A percentile compares a stretch with the other conserved stretches of the same genome.
Conservation (phyloP, 37 sponge, comb jelly and placozoan genomes). For the Axinella damicornis region DNA sequence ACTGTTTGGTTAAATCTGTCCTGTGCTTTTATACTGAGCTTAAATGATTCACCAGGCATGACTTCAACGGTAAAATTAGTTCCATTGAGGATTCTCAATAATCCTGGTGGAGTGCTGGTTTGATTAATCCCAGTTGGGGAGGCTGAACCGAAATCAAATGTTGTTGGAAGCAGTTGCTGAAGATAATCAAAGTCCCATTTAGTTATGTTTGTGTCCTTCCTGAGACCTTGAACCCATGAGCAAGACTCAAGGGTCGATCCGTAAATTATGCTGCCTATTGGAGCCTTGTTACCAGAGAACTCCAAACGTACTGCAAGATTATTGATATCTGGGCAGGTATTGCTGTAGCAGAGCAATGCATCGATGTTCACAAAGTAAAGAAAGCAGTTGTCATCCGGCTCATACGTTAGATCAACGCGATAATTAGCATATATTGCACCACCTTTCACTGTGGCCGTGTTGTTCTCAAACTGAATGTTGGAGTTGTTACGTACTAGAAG, state of each 20-base stretch:
- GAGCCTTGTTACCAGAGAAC: not conserved
- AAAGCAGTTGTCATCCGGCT: conserved; percentile 17
- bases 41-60: conserved; percentile 9
- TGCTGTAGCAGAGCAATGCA: not conserved
- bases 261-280: not conserved
- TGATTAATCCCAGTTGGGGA: not conserved
- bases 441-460: conserved; percentile 38
- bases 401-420: not conserved
- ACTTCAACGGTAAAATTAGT: too few species aligned
- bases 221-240: too few species aligned
- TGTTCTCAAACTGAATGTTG: conserved; percentile 4
- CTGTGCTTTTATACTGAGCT: not conserved
- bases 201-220: too few species aligned
- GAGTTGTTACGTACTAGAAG: conserved; percentile 28
- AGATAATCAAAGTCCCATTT: too few species aligned
- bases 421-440: conserved; percentile 39
- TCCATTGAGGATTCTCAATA: too few species aligned
- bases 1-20: conserved; percentile 2
- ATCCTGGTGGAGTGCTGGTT: too few species aligned
- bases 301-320: not conserved
- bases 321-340: not conserved
- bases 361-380: conserved; percentile 39
- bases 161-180: not conserved
- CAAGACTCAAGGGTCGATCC: conserved; percentile 1
- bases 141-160: not conserved